Conservation (phyloP, 2,113 vertebrate species). For the Sprattus sprattus region DNA sequence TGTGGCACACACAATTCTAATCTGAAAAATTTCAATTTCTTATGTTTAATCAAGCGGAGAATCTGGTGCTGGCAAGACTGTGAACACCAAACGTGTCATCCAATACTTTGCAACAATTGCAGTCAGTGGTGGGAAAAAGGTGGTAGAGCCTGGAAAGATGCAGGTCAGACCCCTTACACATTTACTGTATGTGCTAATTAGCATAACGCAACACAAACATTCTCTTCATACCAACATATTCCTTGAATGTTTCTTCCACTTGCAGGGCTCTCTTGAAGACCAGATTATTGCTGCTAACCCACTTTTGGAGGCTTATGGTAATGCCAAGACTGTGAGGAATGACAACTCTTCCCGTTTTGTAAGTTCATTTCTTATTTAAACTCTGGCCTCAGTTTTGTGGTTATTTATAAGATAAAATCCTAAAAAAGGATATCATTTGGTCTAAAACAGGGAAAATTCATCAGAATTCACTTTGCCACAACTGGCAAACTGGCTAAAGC, state of each 20-base stretch:
- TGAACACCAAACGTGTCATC: slow-evolving; percentile 51
- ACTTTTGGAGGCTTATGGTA: slow-evolving; percentile 59
- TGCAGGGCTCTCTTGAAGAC: slow-evolving; percentile 59
- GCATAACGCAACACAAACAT: too few relatives aligned
- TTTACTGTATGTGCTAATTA: neutral
- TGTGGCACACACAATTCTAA: too few relatives aligned
- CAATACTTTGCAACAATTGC: slow-evolving; percentile 48
- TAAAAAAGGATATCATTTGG: too few relatives aligned
- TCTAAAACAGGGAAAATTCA: too few relatives aligned
- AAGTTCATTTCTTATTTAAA: slow-evolving; percentile 48
- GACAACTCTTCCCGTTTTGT: slow-evolving; percentile 52
- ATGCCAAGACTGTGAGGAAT: slow-evolving; percentile 64
- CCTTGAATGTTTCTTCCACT: slow-evolving; percentile 55
- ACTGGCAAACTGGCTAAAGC: too few relatives aligned
- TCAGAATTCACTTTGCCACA: too few relatives aligned
- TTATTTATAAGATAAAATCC: too few relatives aligned
- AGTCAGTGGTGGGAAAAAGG: neutral
- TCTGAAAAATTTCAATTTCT: neutral
- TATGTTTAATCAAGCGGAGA: slow-evolving; percentile 34
- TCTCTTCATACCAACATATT: too few relatives aligned
- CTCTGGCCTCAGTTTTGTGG: too few relatives aligned
- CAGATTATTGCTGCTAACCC: slow-evolving; percentile 61
- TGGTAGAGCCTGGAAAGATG: neutral
- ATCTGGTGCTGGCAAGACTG: slow-evolving; percentile 54
- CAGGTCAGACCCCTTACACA: too few relatives aligned